Evolutionary conservation across 2,113 vertebrate species (phyloP), one percentile per base, ranked within the genome.

Genomic region (Pedionomus torquatus): DNA sequence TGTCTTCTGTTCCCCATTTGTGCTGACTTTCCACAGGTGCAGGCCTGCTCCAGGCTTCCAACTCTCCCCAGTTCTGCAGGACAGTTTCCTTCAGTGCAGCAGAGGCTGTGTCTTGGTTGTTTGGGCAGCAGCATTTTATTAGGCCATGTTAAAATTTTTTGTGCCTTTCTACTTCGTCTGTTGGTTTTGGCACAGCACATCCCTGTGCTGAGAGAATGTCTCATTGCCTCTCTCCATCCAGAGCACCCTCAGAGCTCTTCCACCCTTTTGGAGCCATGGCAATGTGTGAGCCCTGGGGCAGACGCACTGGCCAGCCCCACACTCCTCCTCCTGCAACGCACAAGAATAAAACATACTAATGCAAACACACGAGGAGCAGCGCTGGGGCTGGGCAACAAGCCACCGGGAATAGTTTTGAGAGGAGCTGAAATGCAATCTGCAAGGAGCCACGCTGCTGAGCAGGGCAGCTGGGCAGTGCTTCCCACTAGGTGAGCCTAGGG

Each of bases 181-280:
- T 52, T 69, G 58, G 16, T 25, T 80, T 86, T 88, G 88, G 83
- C 85, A 90, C 21, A 77, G 25, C 35, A 37, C 33, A 49, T 25
- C 66, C 51, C 12, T 33, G 28, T 54, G 58, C 76, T 92, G 49
- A 61, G 57, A 41, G 39, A 77, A 81, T 0, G 12, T 17, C 57
- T 76, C 7, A 0, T 25, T 69, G 25, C 26, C 26, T 54, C 28
- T 71, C 39, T 55, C 35, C 44, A 37, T 17, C 25, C 1, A 0
- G 5, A 87, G 43, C 72, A 49, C 24, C 4, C n/a, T 49, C 3
- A 1, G 43, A 2, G 0, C 72, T 41, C 37, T 54, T 35, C 35
- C 7, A 83, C 15, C 52, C 35, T 33, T 28, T 17, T 9, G 5
- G 43, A 51, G n/a, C 20, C 65, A 30, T n/a, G 37, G 55, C 4